These are phyloP conservation scores for Leptura quadrifasciata DNA, from an alignment of 2,888 invertebrate genomes.

Conservation along the genomic window DNA sequence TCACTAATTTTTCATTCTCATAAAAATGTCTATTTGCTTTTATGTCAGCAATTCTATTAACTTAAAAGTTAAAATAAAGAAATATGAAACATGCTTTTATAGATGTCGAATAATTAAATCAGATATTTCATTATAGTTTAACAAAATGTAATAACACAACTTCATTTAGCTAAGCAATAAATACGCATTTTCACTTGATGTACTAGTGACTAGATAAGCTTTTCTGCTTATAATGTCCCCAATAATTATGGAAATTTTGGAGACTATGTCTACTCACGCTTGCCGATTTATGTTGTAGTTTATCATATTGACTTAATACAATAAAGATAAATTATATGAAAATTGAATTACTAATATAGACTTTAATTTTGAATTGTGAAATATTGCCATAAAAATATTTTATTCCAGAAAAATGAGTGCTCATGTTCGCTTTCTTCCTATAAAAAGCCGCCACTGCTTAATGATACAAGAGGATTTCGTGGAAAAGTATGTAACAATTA, in stretches of 20 bases:
- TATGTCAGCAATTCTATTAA: too few species aligned
- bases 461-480: not conserved
- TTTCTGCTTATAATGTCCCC: not conserved
- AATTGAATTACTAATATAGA: not conserved
- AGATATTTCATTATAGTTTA: not conserved
- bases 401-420: slow-evolving; percentile 4
- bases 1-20: too few species aligned
- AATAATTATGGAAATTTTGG: not conserved
- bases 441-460: slow-evolving; percentile 7
- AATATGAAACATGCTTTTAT: too few species aligned
- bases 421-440: not conserved
- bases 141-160: not conserved
- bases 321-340: not conserved
- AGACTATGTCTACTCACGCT: not conserved
- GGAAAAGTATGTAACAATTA: slow-evolving; percentile 1
- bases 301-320: not conserved
- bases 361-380: not conserved
- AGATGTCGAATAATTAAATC: too few species aligned
- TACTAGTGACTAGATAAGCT: not conserved
- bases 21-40: too few species aligned
- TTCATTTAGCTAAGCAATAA: not conserved
- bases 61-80: too few species aligned
- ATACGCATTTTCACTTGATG: not conserved
- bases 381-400: slow-evolving; percentile 4
- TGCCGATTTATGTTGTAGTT: not conserved